Conservation (phyloP, 2,113 vertebrate genomes). For the Lichenostomus cassidix region DNA sequence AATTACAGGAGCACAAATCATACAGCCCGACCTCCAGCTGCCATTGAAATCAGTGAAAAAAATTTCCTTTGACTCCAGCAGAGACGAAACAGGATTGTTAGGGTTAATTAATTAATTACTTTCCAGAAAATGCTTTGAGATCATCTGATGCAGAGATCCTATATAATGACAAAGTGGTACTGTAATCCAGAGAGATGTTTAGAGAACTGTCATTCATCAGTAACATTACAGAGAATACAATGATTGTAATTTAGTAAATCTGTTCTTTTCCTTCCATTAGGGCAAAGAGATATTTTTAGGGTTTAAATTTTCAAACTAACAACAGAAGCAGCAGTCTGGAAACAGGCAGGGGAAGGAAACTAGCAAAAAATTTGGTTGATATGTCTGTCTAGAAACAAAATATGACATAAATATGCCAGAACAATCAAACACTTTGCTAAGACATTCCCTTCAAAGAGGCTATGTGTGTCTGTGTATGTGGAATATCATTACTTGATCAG, state of each 20-base stretch:
- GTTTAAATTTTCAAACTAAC: not conserved
- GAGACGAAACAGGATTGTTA: not conserved
- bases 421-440: not conserved
- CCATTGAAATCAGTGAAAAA: constrained; percentile 10
- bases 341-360: not conserved
- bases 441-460: not conserved
- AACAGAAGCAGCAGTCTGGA: not conserved
- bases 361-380: not conserved
- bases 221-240: not conserved
- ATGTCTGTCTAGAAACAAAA: not conserved
- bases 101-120: not conserved
- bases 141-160: not conserved
- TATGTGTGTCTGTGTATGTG: not conserved
- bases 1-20: not conserved
- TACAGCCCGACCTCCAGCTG: not conserved
- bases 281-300: not conserved
- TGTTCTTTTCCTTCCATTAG: not conserved
- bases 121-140: not conserved
- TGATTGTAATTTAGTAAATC: not conserved
- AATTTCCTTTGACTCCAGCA: not conserved
- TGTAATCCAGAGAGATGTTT: not conserved
- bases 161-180: not conserved
- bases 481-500: not conserved
- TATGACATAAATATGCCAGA: not conserved
- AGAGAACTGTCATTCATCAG: not conserved